Evolutionary conservation across 2,888 invertebrate species (phyloP), one percentile per base, ranked within the genome.

Genomic region (Eudemis profundana): DNA sequence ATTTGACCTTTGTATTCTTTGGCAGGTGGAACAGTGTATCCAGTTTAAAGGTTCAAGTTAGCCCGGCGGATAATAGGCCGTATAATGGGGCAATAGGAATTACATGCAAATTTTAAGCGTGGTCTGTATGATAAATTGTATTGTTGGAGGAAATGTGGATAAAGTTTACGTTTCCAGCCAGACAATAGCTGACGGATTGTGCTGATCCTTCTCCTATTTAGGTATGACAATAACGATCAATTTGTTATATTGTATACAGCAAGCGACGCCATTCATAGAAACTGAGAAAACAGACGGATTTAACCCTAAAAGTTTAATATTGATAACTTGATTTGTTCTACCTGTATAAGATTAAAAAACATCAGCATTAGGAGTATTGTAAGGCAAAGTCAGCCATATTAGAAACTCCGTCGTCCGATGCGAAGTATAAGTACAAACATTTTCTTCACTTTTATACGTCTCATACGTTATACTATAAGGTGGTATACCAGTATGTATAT

Each of bases 91-190:
- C 69, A 57, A 67, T 57, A 66, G 69, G 65, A 62, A 72, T 69
- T 68, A 71, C 67, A 70, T 73, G 71, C 72, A 71, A 72, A 74
- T 69, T 64, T 60, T 62, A 36, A 36, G 46, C 57, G 67, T 61
- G 67, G 62, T 56, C 38, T 54, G 64, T 65, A 47, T 67, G 54
- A 59, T 59, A 47, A 46, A 59, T 67, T 51, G 65, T 29, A 53
- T 60, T 65, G 57, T 57, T 57, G 27, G 40, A 29, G 15, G 36
- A 46, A 50, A 42, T 57, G 56, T 21, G 40, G 47, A 47, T 40
- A 63, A 56, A 62, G 46, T 46, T 54, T 38, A 46, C 54, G 38
- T 53, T 51, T 46, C 23, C 2, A 42, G 15, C 23, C 2, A 42
- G 15, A 61, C 42, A 51, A 44, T 33, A 44, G 42, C 51, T 61